Conservation (phyloP, 2,888 invertebrate species). For the Ametastegia equiseti region DNA sequence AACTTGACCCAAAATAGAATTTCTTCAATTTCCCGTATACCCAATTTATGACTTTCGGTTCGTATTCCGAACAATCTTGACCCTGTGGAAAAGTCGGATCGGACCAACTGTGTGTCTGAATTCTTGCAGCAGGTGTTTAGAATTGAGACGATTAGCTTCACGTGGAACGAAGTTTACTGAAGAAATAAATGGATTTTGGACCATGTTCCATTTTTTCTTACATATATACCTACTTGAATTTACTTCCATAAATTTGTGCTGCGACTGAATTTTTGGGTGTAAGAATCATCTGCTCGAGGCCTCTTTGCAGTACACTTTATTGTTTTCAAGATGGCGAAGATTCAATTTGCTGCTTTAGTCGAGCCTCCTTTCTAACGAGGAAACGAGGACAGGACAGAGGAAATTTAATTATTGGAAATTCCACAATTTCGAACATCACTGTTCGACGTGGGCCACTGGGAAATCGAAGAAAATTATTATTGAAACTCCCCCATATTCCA, state of each 20-base stretch:
- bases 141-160: no score
- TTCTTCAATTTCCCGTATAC: no score
- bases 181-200: no score
- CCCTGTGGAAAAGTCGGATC: no score
- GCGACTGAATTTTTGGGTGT: background rate
- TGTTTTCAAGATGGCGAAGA: background rate
- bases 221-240: no score
- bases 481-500: background rate
- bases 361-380: background rate
- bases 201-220: no score
- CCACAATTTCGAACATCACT: background rate
- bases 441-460: background rate
- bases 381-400: background rate
- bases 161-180: no score
- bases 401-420: background rate
- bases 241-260: background rate
- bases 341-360: background rate
- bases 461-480: background rate
- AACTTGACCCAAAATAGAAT: no score
- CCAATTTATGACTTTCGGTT: no score
- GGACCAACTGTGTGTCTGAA: no score
- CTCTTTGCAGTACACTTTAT: background rate
- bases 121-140: no score
- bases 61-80: no score
- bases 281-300: background rate